Conservation (phyloP, 2,888 invertebrate genomes). For the Mythimna lalbum region DNA sequence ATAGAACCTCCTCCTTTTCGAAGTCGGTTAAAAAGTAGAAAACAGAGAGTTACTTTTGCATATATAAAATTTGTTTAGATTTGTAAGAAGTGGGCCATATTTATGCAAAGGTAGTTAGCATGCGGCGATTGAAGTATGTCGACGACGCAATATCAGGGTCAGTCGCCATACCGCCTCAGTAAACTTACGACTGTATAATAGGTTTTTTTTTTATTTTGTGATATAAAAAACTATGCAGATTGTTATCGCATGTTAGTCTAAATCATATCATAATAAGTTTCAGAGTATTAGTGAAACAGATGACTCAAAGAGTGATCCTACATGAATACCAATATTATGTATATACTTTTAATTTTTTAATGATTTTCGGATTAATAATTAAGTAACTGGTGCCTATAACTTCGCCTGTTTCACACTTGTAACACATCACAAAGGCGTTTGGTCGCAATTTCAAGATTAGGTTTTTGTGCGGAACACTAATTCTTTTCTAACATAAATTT, state of each 20-base stretch:
- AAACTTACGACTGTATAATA: neutral
- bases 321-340: neutral
- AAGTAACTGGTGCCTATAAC: neutral
- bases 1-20: too few relatives aligned
- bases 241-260: neutral
- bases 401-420: too few relatives aligned
- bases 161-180: constrained; percentile 11
- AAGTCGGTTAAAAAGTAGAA: too few relatives aligned
- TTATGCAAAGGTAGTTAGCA: constrained; percentile 19
- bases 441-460: too few relatives aligned
- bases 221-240: neutral
- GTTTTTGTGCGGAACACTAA: too few relatives aligned
- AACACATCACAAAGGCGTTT: too few relatives aligned
- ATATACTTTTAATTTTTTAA: neutral
- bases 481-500: too few relatives aligned
- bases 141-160: constrained; percentile 19
- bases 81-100: constrained; percentile 8
- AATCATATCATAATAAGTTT: constrained; percentile 17
- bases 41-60: neutral
- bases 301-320: neutral
- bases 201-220: neutral
- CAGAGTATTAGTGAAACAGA: neutral
- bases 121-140: constrained; percentile 7
- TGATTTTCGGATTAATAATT: neutral
- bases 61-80: neutral